These are phyloP conservation scores for Autographa pulchrina DNA, from an alignment of 2,888 invertebrate genomes.

Conservation along the genomic window DNA sequence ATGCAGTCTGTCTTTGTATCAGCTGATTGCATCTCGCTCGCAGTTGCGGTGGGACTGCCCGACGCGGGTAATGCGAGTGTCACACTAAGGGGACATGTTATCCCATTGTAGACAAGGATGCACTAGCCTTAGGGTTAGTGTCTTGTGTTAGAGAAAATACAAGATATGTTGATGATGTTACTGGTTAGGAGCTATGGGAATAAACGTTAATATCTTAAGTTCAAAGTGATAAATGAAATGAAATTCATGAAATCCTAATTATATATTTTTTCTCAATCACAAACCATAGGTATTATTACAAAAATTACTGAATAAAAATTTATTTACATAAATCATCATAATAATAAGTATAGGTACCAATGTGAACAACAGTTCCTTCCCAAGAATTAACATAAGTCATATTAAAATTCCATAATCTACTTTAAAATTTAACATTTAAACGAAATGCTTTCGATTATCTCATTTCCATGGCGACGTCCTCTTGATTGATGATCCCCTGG, in stretches of 20 bases:
- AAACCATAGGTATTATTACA: too few species aligned
- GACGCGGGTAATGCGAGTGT: slow-evolving; percentile 9
- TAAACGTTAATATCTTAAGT: too few species aligned
- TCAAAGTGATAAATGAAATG: too few species aligned
- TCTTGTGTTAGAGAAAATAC: slow-evolving; percentile 17
- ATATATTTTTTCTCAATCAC: too few species aligned
- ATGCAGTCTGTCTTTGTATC: not conserved
- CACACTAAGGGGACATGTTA: slow-evolving; percentile 45
- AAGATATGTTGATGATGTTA: slow-evolving; percentile 11
- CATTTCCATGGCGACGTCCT: slow-evolving; percentile 46
- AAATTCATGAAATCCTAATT: too few species aligned
- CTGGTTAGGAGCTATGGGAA: too few species aligned
- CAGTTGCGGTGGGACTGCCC: not conserved
- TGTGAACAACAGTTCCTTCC: too few species aligned
- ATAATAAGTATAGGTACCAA: too few species aligned
- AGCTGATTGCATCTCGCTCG: not conserved
- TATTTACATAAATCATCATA: too few species aligned
- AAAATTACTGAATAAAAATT: too few species aligned
- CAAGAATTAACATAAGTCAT: not conserved
- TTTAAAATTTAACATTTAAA: slow-evolving; percentile 19
- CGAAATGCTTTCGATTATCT: slow-evolving; percentile 53
- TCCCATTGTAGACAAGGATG: slow-evolving; percentile 52
- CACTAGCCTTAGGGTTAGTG: not conserved
- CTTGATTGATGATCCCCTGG: slow-evolving; percentile 68
- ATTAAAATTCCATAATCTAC: not conserved